A percentile compares a stretch with the other conserved stretches of the same genome.
Conservation (phyloP, 30 jellyfish, hydroid and myxozoan genomes). For the Clytia hemisphaerica region DNA sequence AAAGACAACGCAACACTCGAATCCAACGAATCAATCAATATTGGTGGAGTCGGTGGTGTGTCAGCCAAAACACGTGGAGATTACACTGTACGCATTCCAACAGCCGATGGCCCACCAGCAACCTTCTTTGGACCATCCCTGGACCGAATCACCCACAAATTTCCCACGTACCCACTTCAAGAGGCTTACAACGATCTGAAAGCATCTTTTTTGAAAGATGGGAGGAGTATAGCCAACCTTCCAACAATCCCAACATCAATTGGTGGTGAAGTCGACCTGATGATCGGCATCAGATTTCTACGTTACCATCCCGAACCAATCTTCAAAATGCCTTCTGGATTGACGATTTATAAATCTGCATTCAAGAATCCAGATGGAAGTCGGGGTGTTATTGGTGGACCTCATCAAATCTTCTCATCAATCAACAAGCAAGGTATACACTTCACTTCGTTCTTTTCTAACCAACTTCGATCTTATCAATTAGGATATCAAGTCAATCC, state of each 20-base stretch:
- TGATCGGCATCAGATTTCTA: background rate
- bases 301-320: constrained; percentile 4
- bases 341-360: background rate
- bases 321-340: background rate
- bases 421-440: background rate
- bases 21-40: no score
- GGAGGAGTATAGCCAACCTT: background rate
- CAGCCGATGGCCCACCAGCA: background rate
- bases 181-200: background rate
- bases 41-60: no score
- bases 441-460: background rate
- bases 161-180: background rate
- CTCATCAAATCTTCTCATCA: background rate
- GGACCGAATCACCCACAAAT: background rate
- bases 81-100: background rate
- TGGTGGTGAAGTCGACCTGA: background rate
- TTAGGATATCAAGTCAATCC: background rate
- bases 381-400: constrained; percentile 1
- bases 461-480: background rate
- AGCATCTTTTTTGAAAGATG: background rate
- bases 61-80: no score
- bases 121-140: background rate
- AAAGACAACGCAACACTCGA: no score
- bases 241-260: background rate
- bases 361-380: constrained; percentile 10